Percentiles rank a stretch among this genome's conserved stretches.
Conservation (phyloP, 2,888 invertebrate species). For the Pollenia labialis region DNA sequence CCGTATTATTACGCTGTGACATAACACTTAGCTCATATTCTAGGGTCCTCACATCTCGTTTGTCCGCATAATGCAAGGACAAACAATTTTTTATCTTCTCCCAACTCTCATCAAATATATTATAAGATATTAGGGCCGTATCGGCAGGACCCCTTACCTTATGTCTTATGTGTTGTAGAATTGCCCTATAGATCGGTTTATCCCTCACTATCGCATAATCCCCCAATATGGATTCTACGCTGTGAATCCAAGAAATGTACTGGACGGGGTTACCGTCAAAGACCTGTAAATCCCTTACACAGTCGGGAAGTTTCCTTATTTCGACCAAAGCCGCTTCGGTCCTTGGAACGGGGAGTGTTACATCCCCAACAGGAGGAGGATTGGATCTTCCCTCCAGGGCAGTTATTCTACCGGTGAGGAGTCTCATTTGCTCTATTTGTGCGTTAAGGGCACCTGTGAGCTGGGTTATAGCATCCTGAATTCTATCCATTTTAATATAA, state of each 20-base stretch:
- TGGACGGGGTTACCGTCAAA: too few relatives aligned
- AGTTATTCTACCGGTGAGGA: neutral
- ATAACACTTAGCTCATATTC: conserved; percentile 18
- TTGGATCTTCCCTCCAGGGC: neutral
- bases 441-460: conserved; percentile 17
- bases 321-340: neutral
- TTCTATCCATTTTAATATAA: neutral
- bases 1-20: neutral
- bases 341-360: neutral
- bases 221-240: too few relatives aligned
- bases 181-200: too few relatives aligned
- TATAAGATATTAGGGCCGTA: too few relatives aligned
- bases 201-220: too few relatives aligned
- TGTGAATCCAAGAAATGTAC: too few relatives aligned
- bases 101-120: neutral
- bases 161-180: too few relatives aligned
- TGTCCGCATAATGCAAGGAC: too few relatives aligned
- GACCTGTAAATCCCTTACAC: neutral
- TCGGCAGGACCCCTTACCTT: too few relatives aligned
- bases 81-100: conserved; percentile 7
- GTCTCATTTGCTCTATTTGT: neutral
- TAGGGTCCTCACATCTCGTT: neutral
- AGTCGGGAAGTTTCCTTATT: conserved; percentile 23
- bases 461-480: conserved; percentile 10
- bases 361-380: neutral